Base-by-base conservation (phyloP, 2,888 invertebrate genomes). In the Mystacides longicornis region DNA sequence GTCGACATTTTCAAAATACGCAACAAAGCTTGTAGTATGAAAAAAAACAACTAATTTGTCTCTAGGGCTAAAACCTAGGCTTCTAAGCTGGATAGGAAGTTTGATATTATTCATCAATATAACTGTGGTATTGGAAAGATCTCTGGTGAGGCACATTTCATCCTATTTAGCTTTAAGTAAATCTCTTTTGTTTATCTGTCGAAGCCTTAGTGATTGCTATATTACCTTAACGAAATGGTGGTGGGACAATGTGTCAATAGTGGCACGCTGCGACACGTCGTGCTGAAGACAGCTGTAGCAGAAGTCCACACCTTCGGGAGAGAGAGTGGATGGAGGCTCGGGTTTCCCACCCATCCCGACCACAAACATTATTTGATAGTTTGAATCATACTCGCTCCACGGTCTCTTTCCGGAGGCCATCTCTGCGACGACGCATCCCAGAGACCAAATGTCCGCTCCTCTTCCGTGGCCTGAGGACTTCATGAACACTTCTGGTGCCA, bases 401-500 rank as follows among this genome's bases (percentile, higher is more conserved):
- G 95, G 95, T 45, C 93, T 83, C 81, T 92, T 89, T 63, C 95
- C 95, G 14, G 92, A 89, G 20, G 89, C 85, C 95, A 97, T 96
- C 74, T 97, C 95, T 1, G 95, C 85, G 60, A 96, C 89, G 54
- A 94, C 94, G 74, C 95, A 96, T 33, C 95, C 96, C 46, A 94
- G 81, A 27, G 94, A 94, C 96, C 96, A 97, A 67, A 97, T 86
- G 75, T 97, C 97, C 2, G 93, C 93, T 2, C 92, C 89, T 65
- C 95, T 80, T 0, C 96, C 96, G 74, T 95, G 93, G 0, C 96
- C 95, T 61, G 86, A 83, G 27, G 86, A 84, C 72, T 86, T 87
- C 76, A 89, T 90, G 68, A 91, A 94, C 64, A 96, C 90, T 74
- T 96, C 96, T 0, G 96, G 96, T 0, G 95, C 96, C 95, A 96